These are phyloP conservation scores for Erpobdella octoculata DNA, from an alignment of 2,888 invertebrate genomes.

Conservation along the genomic window DNA sequence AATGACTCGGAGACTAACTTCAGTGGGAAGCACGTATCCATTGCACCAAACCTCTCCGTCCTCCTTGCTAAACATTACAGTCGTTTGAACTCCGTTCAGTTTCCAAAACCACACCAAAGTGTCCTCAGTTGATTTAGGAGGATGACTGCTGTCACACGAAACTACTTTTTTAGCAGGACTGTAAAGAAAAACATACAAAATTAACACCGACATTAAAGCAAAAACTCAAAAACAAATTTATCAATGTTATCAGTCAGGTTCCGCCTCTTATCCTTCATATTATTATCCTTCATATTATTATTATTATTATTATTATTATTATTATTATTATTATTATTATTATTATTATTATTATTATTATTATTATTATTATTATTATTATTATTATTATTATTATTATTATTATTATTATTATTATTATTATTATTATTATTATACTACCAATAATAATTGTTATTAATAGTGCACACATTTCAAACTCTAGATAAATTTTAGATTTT, in stretches of 20 bases:
- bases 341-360: background rate
- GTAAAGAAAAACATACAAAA: no score
- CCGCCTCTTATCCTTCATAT: background rate
- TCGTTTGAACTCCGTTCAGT: constrained; percentile 31
- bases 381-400: background rate
- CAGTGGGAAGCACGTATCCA: constrained; percentile 29
- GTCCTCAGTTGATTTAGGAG: constrained; percentile 14
- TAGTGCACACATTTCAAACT: no score
- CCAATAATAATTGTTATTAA: background rate
- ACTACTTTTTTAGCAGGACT: background rate
- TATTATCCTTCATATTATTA: background rate
- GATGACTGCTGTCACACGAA: background rate
- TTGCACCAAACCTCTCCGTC: constrained; percentile 35
- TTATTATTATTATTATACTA: no score
- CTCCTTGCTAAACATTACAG: constrained; percentile 33
- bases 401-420: background rate
- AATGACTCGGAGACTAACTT: background rate
- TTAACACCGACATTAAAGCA: no score
- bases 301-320: background rate
- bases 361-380: background rate
- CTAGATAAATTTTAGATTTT: no score
- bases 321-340: background rate
- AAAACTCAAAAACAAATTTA: no score
- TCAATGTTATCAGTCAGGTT: background rate
- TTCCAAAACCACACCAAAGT: constrained; percentile 34